Evolutionary conservation across 2,113 vertebrate species (phyloP).

Genomic region (Pterocles gutturalis): DNA sequence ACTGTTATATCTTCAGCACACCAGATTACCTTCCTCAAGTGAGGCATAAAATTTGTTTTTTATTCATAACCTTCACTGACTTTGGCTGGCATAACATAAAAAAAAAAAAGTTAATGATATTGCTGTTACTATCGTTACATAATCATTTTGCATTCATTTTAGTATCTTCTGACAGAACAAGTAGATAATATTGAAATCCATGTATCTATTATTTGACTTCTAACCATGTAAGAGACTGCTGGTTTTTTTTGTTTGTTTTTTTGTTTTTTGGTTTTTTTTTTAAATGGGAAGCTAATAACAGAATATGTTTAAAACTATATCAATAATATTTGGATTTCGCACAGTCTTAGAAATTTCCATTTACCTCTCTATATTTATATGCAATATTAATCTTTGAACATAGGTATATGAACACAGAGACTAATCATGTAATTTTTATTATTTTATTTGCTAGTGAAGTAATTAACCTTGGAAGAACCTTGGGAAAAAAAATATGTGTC

Average conservation of each 20-base stretch:
- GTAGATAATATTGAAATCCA: not conserved
- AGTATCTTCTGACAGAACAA: not conserved
- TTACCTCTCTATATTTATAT: not conserved
- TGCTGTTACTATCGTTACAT: not conserved
- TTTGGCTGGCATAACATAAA: not conserved
- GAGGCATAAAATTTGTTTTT: not conserved
- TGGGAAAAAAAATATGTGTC: accelerated
- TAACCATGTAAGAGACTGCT: not conserved
- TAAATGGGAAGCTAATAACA: not conserved
- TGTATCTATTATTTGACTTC: not conserved
- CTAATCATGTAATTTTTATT: not conserved
- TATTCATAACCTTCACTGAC: not conserved
- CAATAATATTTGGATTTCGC: not conserved
- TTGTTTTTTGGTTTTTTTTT: not conserved
- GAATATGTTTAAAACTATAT: not conserved
- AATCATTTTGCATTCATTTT: not conserved
- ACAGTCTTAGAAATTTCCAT: not conserved
- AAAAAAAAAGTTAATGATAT: not conserved
- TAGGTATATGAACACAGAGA: not conserved
- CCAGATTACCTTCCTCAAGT: not conserved
- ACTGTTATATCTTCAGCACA: not conserved
- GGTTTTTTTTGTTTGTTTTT: not conserved
- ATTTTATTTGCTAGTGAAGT: not conserved
- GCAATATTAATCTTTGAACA: not conserved
- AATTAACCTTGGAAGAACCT: not conserved